Evolutionary conservation across 2,888 invertebrate genomes (phyloP).

Genomic region (Drosophila birchii): DNA sequence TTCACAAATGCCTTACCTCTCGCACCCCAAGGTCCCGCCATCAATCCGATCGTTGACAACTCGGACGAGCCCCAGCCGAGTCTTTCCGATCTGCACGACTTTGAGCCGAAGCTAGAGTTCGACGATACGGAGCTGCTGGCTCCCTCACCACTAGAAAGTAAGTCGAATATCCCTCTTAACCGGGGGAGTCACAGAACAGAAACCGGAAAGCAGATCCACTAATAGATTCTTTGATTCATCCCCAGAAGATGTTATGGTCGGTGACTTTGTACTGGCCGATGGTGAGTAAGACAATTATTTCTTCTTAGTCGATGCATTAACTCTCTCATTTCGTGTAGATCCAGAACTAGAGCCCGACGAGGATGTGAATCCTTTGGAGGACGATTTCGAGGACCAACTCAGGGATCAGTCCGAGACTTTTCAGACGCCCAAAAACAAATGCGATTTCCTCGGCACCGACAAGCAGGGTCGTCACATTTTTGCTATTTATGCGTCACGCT

Average conservation of each 20-base stretch:
- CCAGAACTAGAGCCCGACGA: constrained; percentile 77
- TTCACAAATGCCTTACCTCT: constrained; percentile 60
- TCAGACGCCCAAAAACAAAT: constrained; percentile 78
- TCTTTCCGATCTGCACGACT: constrained; percentile 95
- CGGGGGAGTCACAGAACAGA: background rate
- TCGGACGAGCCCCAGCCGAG: constrained; percentile 93
- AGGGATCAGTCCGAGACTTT: constrained; percentile 76
- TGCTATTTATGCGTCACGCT: constrained; percentile 95
- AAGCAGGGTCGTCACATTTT: constrained; percentile 96
- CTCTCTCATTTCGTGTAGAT: constrained; percentile 51
- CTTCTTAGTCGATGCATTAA: background rate
- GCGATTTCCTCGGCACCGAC: constrained; percentile 88
- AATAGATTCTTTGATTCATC: constrained; percentile 34
- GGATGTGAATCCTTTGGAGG: constrained; percentile 82
- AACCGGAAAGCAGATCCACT: background rate
- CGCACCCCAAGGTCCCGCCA: constrained; percentile 81
- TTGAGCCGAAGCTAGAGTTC: constrained; percentile 97
- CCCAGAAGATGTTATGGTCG: constrained; percentile 83
- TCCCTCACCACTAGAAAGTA: constrained; percentile 89
- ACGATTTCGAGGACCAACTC: constrained; percentile 84
- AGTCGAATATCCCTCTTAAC: constrained; percentile 66
- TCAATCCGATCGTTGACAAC: constrained; percentile 85
- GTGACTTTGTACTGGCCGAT: constrained; percentile 83
- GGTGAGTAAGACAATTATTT: constrained; percentile 61
- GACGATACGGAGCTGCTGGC: constrained; percentile 96